Evolutionary conservation across 2,888 invertebrate genomes (phyloP), one percentile per base, ranked within the genome.

Genomic region (Aromia moschata): DNA sequence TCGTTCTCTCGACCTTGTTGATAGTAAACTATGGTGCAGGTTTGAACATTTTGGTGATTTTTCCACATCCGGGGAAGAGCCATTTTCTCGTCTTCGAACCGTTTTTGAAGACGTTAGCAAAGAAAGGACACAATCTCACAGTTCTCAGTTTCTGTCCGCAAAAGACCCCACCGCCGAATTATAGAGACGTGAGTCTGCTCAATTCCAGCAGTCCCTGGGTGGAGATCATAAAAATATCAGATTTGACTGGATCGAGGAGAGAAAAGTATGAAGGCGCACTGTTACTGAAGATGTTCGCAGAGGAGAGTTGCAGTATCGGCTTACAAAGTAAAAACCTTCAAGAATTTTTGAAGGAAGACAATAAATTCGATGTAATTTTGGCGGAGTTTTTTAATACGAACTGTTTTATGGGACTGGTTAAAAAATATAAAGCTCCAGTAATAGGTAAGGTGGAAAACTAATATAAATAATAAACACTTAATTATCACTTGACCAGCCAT

Each of bases 311-410:
- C 14, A 18, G 5, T 16, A 18, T 1, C 9, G 14, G 18, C 11
- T 52, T 49, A 1, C 7, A 10, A 7, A 59, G 14, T 20, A 14
- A 16, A 5, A 52, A 56, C 15, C 52, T 74, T n/a, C 69, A 69
- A 47, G 58, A 77, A 1, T 77, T 84, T 18, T 56, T 83, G 2
- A 79, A 80, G 45, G 74, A 77, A 3, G 81, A 83, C 62, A 77
- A 81, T 1, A 84, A 84, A 44, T 91, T 86, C 70, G 91, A 93
- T 76, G 76, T 92, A 0, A 82, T 90, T 3, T 75, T 92, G 0
- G 80, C 86, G 2, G 71, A 92, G 78, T 85, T 85, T 55, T 92
- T 92, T 73, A 89, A 89, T 65, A 85, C 85, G 45, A 89, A 92
- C 71, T 91, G 92, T 74, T 86, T 86, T 74, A 78, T 90, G 65